Base-by-base conservation (phyloP, 2,797 vertebrate genomes). In the Catostomus latipinnis region DNA sequence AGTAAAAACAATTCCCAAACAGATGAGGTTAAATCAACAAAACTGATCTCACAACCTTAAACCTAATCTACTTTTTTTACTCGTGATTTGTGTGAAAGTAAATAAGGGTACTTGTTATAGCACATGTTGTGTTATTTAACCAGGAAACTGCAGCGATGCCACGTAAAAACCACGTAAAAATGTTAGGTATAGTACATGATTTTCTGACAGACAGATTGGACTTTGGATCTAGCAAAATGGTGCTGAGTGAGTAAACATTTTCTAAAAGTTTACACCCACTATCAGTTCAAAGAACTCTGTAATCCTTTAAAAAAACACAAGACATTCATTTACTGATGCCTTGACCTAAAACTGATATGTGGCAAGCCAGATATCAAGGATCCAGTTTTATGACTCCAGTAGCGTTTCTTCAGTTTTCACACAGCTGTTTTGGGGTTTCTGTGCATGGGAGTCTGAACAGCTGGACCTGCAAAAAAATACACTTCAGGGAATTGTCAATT, bases 361-460 rank as follows among this genome's bases (percentile, higher is more conserved):
- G 50, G 57, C 16, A 6, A 9, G 45, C 57, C 49, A 18, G 22
- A 54, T 53, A 34, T 81, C 54, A 45, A 56, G 52, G 70, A 13
- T 56, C 14, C 0, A 6, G 50, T 71, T 22, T 76, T 49, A 53
- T 14, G 14, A 52, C 61, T 67, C 49, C 54, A 14, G 22, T 3
- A 16, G 2, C 34, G 2, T 34, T 34, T 34, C 34, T 34, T 34
- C 34, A 34, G 3, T 34, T 34, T 18, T 13, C 12, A 57, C 34
- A 34, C 61, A 22, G 1, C 56, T n/a, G 60, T 54, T 63, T 34
- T 45, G 50, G 34, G 16, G 14, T 8, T 58, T 71, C 4, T 74
- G 58, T 18, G 34, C 66, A 22, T 71, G 69, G 67, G 72, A 80
- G 69, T 52, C 18, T 14, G 34, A 13, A 70, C 76, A 74, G 70